These are phyloP conservation scores for Epicauta chinensis DNA, from an alignment of 1,140 invertebrate genomes.

Conservation along the genomic window DNA sequence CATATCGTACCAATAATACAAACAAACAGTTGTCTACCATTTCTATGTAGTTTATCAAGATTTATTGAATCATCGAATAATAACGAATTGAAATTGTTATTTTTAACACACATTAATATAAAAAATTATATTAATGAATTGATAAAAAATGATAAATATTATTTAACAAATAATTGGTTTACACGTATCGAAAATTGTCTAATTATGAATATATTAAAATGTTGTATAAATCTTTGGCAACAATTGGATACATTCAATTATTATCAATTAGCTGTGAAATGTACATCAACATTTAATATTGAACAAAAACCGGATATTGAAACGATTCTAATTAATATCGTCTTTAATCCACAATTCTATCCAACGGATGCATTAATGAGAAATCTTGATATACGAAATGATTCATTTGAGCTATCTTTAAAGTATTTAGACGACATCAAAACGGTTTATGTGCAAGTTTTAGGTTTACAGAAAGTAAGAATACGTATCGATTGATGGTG, in stretches of 20 bases:
- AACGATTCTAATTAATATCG: slow-evolving; percentile 46
- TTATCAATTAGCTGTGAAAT: slow-evolving; percentile 48
- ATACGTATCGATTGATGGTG: background rate
- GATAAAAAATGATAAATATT: slow-evolving; percentile 23
- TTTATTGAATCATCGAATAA: slow-evolving; percentile 27
- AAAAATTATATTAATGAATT: slow-evolving; percentile 27
- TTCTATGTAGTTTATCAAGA: slow-evolving; percentile 45
- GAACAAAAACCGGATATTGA: slow-evolving; percentile 46
- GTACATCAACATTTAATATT: slow-evolving; percentile 46
- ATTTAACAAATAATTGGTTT: slow-evolving; percentile 50
- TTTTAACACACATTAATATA: slow-evolving; percentile 33
- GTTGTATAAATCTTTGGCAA: slow-evolving; percentile 42
- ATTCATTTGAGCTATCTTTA: slow-evolving; percentile 42
- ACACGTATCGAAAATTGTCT: slow-evolving; percentile 50
- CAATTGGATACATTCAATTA: slow-evolving; percentile 39
- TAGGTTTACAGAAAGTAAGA: slow-evolving; percentile 43
- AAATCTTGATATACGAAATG: slow-evolving; percentile 45
- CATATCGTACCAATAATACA: slow-evolving; percentile 48
- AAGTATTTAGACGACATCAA: slow-evolving; percentile 47
- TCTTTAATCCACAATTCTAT: slow-evolving; percentile 52
- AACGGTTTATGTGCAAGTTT: slow-evolving; percentile 45
- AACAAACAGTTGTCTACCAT: slow-evolving; percentile 46
- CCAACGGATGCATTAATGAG: slow-evolving; percentile 47
- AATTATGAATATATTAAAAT: slow-evolving; percentile 45
- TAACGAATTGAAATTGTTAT: slow-evolving; percentile 35